phyloP scores from a whole-genome alignment of 2,888 invertebrate species.

The Archips xylosteana region DNA sequence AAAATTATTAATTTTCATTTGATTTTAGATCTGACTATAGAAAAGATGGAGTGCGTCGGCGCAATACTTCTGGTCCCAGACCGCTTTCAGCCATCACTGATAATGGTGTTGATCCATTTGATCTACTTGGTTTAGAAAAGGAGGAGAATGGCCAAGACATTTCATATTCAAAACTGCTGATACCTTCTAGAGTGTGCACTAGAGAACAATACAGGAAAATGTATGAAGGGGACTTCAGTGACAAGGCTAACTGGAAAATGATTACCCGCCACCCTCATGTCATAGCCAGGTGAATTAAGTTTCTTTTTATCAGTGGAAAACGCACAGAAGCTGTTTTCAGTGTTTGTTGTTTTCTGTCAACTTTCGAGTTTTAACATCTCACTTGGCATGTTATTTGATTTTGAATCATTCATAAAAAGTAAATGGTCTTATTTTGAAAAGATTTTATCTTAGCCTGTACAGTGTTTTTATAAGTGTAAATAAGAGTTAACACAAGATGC shows the following conservation, averaged over 20 bases:
- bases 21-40: conserved; percentile 85
- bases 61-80: conserved; percentile 93
- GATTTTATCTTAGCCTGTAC: background rate
- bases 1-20: background rate
- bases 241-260: conserved; percentile 76
- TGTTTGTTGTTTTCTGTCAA: conserved; percentile 10
- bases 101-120: conserved; percentile 93
- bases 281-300: conserved; percentile 82
- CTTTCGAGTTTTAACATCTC: background rate
- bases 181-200: conserved; percentile 87
- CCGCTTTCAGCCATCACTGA: conserved; percentile 94
- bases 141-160: conserved; percentile 95
- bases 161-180: conserved; percentile 94
- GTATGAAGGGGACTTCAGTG: conserved; percentile 78
- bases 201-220: conserved; percentile 79
- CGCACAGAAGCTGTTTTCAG: background rate
- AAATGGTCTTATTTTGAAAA: background rate
- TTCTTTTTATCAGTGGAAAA: background rate
- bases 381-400: conserved; percentile 27
- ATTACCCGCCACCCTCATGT: conserved; percentile 82
- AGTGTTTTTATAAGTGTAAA: conserved; percentile 8
- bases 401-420: conserved; percentile 14
- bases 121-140: conserved; percentile 92
- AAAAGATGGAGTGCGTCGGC: conserved; percentile 90
- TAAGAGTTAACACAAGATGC: background rate